These are phyloP conservation scores for Protonibea diacanthus DNA, from an alignment of 2,797 vertebrate species.

Conservation along the genomic window DNA sequence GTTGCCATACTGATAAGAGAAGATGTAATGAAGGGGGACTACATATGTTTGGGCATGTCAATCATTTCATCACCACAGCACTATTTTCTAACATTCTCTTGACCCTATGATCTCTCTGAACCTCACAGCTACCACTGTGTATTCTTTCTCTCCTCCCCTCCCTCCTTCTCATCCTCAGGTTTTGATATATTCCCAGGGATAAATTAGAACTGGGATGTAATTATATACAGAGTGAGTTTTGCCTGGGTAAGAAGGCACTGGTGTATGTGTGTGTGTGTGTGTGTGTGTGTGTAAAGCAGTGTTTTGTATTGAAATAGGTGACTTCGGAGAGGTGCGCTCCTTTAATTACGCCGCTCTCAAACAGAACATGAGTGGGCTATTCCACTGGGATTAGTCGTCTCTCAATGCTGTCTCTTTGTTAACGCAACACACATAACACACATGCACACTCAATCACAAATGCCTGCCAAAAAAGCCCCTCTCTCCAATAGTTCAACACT, in stretches of 20 bases:
- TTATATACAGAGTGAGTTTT: slow-evolving; percentile 76
- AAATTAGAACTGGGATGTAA: slow-evolving; percentile 85
- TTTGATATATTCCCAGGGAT: slow-evolving; percentile 84
- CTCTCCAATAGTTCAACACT: slow-evolving; percentile 74
- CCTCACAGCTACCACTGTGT: slow-evolving; percentile 21
- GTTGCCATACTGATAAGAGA: not conserved
- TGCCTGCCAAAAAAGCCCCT: slow-evolving; percentile 69
- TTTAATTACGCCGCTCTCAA: slow-evolving; percentile 89
- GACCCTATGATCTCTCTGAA: slow-evolving; percentile 40
- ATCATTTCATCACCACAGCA: slow-evolving; percentile 5
- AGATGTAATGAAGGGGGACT: not conserved
- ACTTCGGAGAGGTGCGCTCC: slow-evolving; percentile 84
- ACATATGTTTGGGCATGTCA: slow-evolving; percentile 4
- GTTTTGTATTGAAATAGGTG: slow-evolving; percentile 86
- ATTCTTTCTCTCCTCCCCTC: slow-evolving; percentile 52
- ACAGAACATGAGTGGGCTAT: slow-evolving; percentile 86
- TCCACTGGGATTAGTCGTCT: slow-evolving; percentile 84
- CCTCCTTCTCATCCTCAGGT: slow-evolving; percentile 61
- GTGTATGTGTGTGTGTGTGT: slow-evolving; percentile 57
- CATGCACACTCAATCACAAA: slow-evolving; percentile 63
- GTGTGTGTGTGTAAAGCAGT: slow-evolving; percentile 74
- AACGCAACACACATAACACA: slow-evolving; percentile 73
- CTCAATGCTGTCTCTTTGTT: slow-evolving; percentile 80
- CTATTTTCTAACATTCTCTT: slow-evolving; percentile 38
- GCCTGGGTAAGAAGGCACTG: slow-evolving; percentile 43